Conservation (phyloP, 2,797 vertebrate species). For the Neomorphus geoffroyi region DNA sequence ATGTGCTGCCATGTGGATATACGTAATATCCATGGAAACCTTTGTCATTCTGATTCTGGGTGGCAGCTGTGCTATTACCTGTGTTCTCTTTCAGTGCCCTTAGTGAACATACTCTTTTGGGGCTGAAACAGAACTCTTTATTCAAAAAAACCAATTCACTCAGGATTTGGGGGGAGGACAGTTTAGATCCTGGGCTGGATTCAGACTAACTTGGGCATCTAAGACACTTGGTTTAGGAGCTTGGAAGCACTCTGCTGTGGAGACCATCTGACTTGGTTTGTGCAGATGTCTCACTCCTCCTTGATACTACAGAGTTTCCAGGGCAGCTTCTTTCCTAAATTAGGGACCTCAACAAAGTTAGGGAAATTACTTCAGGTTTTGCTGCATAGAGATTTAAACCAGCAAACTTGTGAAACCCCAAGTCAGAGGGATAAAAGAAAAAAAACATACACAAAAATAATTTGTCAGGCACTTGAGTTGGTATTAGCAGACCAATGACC, state of each 20-base stretch:
- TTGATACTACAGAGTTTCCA: neutral
- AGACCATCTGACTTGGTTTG: neutral
- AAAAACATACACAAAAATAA: neutral
- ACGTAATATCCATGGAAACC: neutral
- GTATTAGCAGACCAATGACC: neutral
- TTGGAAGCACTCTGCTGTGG: fast-evolving
- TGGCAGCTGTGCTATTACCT: neutral
- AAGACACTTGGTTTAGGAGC: neutral
- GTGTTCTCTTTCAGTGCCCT: neutral
- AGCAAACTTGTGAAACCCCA: neutral
- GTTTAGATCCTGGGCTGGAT: neutral
- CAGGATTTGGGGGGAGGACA: neutral
- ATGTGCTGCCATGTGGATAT: neutral
- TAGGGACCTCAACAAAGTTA: neutral
- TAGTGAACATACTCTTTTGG: neutral
- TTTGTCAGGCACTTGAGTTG: neutral
- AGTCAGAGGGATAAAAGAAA: neutral
- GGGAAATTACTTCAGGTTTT: neutral
- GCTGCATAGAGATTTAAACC: neutral
- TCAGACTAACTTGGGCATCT: neutral
- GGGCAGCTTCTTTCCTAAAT: neutral
- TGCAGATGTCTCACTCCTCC: neutral
- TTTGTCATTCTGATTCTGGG: neutral
- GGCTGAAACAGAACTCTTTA: neutral
- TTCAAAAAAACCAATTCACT: neutral